Evolutionary conservation across 2,888 invertebrate genomes (phyloP).

Genomic region (Philereme vetulata): DNA sequence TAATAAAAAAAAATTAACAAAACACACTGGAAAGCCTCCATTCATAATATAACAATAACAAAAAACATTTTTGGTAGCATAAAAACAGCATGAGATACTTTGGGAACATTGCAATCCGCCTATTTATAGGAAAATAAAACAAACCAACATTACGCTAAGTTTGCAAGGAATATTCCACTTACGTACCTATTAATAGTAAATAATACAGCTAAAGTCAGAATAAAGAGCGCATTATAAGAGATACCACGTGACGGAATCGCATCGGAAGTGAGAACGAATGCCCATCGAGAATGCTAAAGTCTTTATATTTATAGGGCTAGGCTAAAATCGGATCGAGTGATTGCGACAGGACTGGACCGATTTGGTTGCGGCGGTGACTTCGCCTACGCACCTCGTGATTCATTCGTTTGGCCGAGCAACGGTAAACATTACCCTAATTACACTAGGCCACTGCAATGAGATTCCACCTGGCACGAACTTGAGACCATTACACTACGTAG

Average conservation of each 20-base stretch:
- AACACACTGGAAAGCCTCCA: no score
- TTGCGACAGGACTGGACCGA: constrained; percentile 63
- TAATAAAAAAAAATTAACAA: no score
- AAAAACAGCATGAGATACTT: no score
- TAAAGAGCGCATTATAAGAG: constrained; percentile 8
- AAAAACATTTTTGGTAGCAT: no score
- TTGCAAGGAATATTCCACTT: background rate
- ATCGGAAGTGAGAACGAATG: constrained; percentile 32
- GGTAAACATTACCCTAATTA: constrained; percentile 78
- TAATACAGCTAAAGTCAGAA: constrained; percentile 8
- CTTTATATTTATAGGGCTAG: constrained; percentile 56
- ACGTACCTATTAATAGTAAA: background rate
- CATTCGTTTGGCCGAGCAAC: constrained; percentile 71
- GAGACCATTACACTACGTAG: background rate
- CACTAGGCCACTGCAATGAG: constrained; percentile 54
- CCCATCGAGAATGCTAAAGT: constrained; percentile 37
- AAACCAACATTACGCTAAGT: no score
- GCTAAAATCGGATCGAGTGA: constrained; percentile 61
- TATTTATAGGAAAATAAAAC: no score
- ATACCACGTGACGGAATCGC: constrained; percentile 18
- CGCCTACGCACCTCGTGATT: constrained; percentile 76
- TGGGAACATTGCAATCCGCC: no score
- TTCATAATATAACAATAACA: no score
- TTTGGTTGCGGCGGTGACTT: constrained; percentile 63
- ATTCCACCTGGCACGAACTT: constrained; percentile 41